Evolutionary conservation across 2,888 invertebrate genomes (phyloP).

Genomic region (Hypolimnas misippus): DNA sequence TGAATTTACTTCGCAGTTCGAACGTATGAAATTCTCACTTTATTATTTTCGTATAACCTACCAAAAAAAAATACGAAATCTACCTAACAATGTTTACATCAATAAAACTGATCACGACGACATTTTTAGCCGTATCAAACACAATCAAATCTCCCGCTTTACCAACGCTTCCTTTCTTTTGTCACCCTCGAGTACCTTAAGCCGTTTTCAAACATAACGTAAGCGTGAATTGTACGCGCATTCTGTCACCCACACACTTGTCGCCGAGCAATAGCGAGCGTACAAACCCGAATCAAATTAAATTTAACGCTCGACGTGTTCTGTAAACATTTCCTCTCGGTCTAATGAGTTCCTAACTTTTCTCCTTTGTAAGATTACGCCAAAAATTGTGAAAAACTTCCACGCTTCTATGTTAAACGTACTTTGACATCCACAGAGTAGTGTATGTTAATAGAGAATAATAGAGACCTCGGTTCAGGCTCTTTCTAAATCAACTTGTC

Average conservation of each 20-base stretch:
- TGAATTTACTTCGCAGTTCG: too few relatives aligned
- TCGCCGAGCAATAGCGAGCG: slow-evolving; percentile 28
- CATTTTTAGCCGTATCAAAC: too few relatives aligned
- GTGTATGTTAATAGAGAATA: not conserved
- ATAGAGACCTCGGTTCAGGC: not conserved
- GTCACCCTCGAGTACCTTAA: not conserved
- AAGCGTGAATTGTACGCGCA: not conserved
- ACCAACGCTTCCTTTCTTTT: not conserved
- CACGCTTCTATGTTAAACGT: slow-evolving; percentile 50
- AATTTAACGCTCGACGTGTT: slow-evolving; percentile 68
- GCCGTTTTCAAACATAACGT: slow-evolving; percentile 4
- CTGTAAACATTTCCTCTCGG: slow-evolving; percentile 60
- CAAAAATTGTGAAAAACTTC: slow-evolving; percentile 71
- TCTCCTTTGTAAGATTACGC: slow-evolving; percentile 68
- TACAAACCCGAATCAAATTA: slow-evolving; percentile 56
- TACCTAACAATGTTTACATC: too few relatives aligned
- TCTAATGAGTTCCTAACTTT: slow-evolving; percentile 75
- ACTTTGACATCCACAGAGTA: slow-evolving; percentile 51
- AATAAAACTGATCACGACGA: too few relatives aligned
- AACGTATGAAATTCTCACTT: too few relatives aligned
- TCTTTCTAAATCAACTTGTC: not conserved
- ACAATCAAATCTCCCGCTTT: not conserved
- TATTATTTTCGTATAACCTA: too few relatives aligned
- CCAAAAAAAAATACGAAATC: too few relatives aligned
- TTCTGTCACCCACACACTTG: slow-evolving; percentile 32